Evolutionary conservation across 1,140 invertebrate genomes (phyloP), one percentile per base, ranked within the genome.

Genomic region (Ceratosolen solmsi): DNA sequence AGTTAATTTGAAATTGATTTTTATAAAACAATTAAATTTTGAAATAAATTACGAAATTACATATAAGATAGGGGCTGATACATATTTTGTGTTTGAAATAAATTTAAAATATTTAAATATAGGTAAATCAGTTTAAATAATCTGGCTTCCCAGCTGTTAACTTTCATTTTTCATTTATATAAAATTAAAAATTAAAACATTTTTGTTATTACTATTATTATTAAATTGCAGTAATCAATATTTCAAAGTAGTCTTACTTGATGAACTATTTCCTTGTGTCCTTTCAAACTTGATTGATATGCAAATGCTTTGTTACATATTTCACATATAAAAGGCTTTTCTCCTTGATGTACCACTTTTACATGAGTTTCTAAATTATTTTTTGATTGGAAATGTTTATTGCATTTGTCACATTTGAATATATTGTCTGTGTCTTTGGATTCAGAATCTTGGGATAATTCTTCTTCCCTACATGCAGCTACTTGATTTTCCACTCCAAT

Each of bases 301-400:
- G 91, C 86, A 87, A 95, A 95, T 49, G 86, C 86, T 76, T 92
- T 92, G 81, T 91, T 91, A 88, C 94, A 95, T 79, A 93, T 88
- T 20, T 86, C 86, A 86, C 94, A 95, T 73, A 84, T 85, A 86
- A 92, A 94, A 36, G 92, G 91, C 84, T 92, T 91, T 84, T 93
- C 91, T 60, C 90, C 91, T 36, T 91, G 86, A 86, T 94, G 94
- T 20, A 91, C 88, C 68, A 91, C 88, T 90, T 93, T 94, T 13
- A 92, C 85, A 86, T 95, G 94, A 15, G 92, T 84, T 27, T 94
- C 93, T 63, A 92, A 92, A 86, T 91, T 92, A 84, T 94, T 92
- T 83, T 93, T 93, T 38, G 90, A 91, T 63, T 89, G 90, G 83
- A 94, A 94, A 15, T 90, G 85, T 84, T 94, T 94, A 11, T 92